Evolutionary conservation across 2,113 vertebrate genomes (phyloP), one percentile per base, ranked within the genome.

Genomic region (Rhinogobius similis): DNA sequence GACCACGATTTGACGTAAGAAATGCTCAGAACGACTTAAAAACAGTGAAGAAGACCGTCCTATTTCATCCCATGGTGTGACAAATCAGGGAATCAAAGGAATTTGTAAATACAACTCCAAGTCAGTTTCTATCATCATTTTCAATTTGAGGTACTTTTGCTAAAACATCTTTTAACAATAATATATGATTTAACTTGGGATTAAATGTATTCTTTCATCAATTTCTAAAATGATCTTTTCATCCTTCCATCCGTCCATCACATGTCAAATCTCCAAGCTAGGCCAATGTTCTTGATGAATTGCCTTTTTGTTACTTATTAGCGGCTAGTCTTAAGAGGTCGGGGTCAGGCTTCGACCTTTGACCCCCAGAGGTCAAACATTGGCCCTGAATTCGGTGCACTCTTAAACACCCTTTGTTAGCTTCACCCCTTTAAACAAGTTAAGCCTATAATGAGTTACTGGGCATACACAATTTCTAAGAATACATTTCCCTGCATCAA

Each of bases 401-500:
- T 23, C 61, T 62, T 41, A 13, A 62, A 41, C 29, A 62, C 36
- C 29, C 20, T 62, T 38, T 62, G 61, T 62, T 6, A 6, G 36
- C 36, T 6, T 1, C 9, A 12, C 36, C 32, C 20, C 27, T 36
- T 61, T 61, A n/a, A 63, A 63, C 36, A 43, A 63, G 39, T 63
- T 63, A 63, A 63, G 38, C 36, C 36, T 10, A n/a, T 50, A 24
- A 41, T 24, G 21, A 41, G 38, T 63, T 63, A 63, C 41, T n/a
- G 21, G 62, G n/a, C 39, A 12, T 43, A 5, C n/a, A 24, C 29
- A 39, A 36, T 36, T 36, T 39, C 20, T 39, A 36, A 62, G 29
- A 39, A 43, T 41, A 63, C 36, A 43, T 41, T 62, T 62, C 32
- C 32, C 27, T 8, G 62, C 36, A 61, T 61, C 29, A 61, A 61